Base-by-base conservation (phyloP, 2,888 invertebrate species). In the Napeogenes inachia region DNA sequence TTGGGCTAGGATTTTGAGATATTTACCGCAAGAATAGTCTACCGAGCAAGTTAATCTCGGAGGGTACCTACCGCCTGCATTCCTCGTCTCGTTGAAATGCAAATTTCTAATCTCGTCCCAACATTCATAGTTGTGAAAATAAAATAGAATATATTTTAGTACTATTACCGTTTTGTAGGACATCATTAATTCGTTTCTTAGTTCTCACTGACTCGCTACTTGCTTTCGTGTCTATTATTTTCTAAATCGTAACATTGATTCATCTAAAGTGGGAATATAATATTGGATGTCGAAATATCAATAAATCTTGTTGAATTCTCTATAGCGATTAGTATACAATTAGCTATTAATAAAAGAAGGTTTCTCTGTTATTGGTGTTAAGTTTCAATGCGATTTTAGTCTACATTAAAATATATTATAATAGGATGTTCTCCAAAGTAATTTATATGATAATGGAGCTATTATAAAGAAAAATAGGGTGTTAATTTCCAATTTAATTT, bases 21-120 rank as follows among this genome's bases (percentile, higher is more conserved):
- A 80, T 82, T 82, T 78, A 76, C 80, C 79, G 76, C 79, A 75
- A 75, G 77, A 79, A 83, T 81, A 63, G 61, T 59, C 59, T 30
- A 50, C 50, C 53, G 54, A 58, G 57, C 53, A 66, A 61, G 61
- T 61, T 61, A 53, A 62, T 63, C 63, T 60, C 57, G 45, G 55
- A 47, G 63, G 59, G 45, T 63, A 38, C 42, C 57, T 60, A 55
- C 57, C 21, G 12, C 59, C 56, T 57, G 66, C 66, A 61, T 62
- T 60, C 50, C 30, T n/a, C 50, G 30, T 30, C 50, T 62, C 54
- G 56, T 46, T 59, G 59, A 45, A 58, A 62, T 62, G 62, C 59
- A 62, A 62, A 62, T 62, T 62, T 45, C 33, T 59, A 56, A 56
- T 63, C 54, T 53, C 33, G 54, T 46, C 59, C 38, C 30, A 56